Base-by-base conservation (phyloP, 2,113 vertebrate species). In the Brachirus orientalis region DNA sequence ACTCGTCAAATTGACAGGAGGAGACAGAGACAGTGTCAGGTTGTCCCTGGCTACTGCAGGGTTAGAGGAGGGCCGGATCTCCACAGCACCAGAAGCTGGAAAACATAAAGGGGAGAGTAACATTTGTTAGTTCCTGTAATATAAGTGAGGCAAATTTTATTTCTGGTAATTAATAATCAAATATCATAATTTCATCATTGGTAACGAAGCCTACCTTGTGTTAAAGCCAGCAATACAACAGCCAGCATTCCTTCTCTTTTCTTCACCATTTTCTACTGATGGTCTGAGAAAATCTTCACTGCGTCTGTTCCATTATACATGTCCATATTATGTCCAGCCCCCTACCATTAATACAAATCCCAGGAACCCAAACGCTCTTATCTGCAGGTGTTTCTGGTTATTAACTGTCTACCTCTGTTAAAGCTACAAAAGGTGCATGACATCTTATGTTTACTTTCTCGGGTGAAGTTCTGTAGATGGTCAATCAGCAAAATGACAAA, bases 31-130 rank as follows among this genome's bases (percentile, higher is more conserved):
- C 46, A 90, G 71, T 0, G 70, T 89, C 69, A 90, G 33, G 0
- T 65, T 78, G 22, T 72, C 66, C 10, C 85, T 82, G 0, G 60
- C 82, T 0, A 13, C 36, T 6, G 55, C 75, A 0, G 87, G 86
- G 63, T 84, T 88, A 4, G 28, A 20, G 9, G 87, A 90, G 35
- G 85, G 77, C 9, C 8, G 19, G 51, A 89, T 55, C 45, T 79
- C 72, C 16, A 81, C 60, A 14, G 69, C 61, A 35, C n/a, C 55
- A 22, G 33, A 82, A 14, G 22, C 33, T 52, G 59, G 50, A 69
- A 64, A 33, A 22, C 43, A 80, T 84, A 46, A n/a, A 1, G 22
- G 44, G 41, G 19, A 50, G 1, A 62, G 36, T 7, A 38, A 44
- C 2, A 0, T 33, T n/a, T n/a, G 22, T 55, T 43, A 18, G 8